Conservation (phyloP, 53 echinoderm and acorn worm species). For the Mesocentrotus franciscanus region DNA sequence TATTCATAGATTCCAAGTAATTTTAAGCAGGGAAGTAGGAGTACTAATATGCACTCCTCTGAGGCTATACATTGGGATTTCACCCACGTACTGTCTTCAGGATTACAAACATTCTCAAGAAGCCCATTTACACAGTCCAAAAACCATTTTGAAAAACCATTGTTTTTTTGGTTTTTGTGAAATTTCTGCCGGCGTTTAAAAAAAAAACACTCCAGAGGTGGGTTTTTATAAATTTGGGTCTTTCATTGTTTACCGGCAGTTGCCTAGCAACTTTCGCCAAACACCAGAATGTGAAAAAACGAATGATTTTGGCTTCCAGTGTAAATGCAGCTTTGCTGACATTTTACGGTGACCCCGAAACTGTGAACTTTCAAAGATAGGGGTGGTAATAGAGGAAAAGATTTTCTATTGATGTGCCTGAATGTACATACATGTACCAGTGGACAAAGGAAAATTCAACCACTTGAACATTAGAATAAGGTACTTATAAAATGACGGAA, state of each 20-base stretch:
- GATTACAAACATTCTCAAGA: not conserved
- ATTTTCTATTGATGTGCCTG: not conserved
- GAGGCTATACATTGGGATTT: not conserved
- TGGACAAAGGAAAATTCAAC: not conserved
- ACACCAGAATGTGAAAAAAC: too few relatives aligned
- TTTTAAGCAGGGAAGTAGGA: not conserved
- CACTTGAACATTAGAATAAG: not conserved
- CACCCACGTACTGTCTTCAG: not conserved
- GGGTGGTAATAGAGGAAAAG: not conserved
- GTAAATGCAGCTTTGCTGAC: not conserved
- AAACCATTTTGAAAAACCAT: too few relatives aligned
- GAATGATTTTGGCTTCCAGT: too few relatives aligned
- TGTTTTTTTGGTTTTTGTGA: too few relatives aligned
- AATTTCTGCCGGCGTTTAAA: too few relatives aligned
- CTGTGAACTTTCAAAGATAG: slow-evolving; percentile 3
- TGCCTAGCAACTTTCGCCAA: too few relatives aligned
- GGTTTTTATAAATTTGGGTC: too few relatives aligned
- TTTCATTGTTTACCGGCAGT: too few relatives aligned
- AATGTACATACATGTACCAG: not conserved
- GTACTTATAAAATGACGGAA: too few relatives aligned
- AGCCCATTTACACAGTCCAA: too few relatives aligned
- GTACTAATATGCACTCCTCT: not conserved
- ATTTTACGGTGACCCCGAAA: slow-evolving; percentile 24
- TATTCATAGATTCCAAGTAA: not conserved
- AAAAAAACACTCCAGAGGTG: too few relatives aligned